Evolutionary conservation across 2,888 invertebrate species (phyloP).

Genomic region (Lasioglossum figueresi): DNA sequence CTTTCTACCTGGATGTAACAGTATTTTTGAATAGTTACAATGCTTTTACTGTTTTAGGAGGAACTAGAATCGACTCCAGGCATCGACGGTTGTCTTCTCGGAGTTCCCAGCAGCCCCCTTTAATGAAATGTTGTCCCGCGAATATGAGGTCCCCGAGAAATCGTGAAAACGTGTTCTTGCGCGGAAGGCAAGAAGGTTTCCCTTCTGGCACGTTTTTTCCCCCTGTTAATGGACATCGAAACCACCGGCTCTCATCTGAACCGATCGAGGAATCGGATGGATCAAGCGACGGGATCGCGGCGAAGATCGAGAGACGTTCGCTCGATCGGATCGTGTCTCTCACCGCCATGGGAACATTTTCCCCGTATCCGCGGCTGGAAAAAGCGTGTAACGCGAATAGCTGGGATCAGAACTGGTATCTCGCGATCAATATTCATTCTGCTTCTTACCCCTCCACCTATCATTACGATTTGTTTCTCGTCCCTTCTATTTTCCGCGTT

Average conservation of each 20-base stretch:
- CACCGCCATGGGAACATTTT: conserved; percentile 46
- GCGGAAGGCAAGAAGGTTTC: conserved; percentile 17
- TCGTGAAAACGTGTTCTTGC: conserved; percentile 21
- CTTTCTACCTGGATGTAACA: background rate
- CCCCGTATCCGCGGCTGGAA: conserved; percentile 48
- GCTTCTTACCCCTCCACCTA: conserved; percentile 41
- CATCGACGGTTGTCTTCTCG: background rate
- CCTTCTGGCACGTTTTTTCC: conserved; percentile 41
- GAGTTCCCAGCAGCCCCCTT: conserved; percentile 3
- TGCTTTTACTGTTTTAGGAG: background rate
- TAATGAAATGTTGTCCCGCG: conserved; percentile 25
- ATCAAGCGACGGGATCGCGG: conserved; percentile 45
- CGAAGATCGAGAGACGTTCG: conserved; percentile 29
- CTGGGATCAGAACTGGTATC: conserved; percentile 58
- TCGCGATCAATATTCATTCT: conserved; percentile 57
- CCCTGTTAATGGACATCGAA: conserved; percentile 48
- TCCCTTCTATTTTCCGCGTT: conserved; percentile 52
- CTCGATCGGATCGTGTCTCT: conserved; percentile 20
- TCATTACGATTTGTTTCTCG: conserved; percentile 53
- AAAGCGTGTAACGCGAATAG: conserved; percentile 54
- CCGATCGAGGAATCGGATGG: conserved; percentile 71
- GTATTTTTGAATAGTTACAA: no score
- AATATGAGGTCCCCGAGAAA: conserved; percentile 28
- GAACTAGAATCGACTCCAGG: background rate
- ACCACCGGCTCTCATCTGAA: conserved; percentile 38